Percentiles rank a stretch among this genome's conserved stretches.
These are phyloP conservation scores for Pterocles gutturalis DNA, from an alignment of 2,113 vertebrate species.

Conservation along the genomic window DNA sequence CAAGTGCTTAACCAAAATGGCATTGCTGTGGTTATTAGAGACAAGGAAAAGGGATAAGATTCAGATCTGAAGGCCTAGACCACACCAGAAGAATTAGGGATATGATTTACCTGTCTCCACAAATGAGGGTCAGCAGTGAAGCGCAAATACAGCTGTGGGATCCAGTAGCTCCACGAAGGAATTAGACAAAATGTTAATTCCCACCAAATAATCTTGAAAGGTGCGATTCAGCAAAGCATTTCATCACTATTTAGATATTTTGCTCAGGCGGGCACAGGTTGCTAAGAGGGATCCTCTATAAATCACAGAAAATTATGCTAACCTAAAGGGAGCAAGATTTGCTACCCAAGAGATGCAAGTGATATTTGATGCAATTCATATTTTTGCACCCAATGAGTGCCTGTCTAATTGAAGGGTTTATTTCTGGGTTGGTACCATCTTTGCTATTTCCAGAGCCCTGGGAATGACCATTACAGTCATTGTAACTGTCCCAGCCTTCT, in stretches of 20 bases:
- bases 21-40: not conserved
- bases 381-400: not conserved
- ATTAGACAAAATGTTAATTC: not conserved
- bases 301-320: not conserved
- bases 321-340: not conserved
- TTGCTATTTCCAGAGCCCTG: not conserved
- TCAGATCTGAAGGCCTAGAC: not conserved
- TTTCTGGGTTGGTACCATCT: not conserved
- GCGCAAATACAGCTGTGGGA: not conserved
- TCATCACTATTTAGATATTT: not conserved
- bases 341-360: not conserved
- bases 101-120: not conserved
- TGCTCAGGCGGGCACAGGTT: not conserved
- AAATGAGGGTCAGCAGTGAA: not conserved
- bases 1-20: not conserved
- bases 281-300: not conserved
- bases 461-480: not conserved
- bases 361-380: not conserved
- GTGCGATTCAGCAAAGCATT: not conserved
- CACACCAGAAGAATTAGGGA: not conserved
- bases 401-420: not conserved
- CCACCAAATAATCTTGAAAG: not conserved
- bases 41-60: not conserved
- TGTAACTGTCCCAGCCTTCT: not conserved
- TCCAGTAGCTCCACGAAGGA: not conserved